Conservation (phyloP, 2,797 vertebrate genomes). For the Neosilurus mollespiculum region DNA sequence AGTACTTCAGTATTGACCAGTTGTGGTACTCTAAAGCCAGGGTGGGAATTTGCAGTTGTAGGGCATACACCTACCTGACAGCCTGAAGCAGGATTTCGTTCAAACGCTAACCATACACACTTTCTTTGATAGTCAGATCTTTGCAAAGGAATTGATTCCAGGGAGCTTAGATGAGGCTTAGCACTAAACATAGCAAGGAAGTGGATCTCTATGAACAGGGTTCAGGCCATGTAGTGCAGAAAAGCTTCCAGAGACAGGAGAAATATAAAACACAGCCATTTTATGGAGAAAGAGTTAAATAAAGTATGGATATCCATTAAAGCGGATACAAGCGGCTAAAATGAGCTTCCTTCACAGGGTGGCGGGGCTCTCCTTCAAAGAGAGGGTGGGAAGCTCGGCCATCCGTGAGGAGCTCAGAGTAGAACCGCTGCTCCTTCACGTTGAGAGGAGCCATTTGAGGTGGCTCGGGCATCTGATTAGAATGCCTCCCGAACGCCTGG, state of each 20-base stretch:
- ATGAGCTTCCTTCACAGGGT: no score
- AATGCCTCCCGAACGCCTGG: no score
- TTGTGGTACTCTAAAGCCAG: neutral
- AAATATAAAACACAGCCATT: neutral
- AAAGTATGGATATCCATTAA: neutral
- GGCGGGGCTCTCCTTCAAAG: no score
- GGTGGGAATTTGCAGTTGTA: neutral
- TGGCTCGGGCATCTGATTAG: no score
- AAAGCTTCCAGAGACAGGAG: neutral
- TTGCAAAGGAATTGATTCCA: neutral
- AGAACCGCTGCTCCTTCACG: no score
- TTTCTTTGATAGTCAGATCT: conserved; percentile 14
- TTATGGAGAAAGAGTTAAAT: neutral
- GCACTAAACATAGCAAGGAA: neutral
- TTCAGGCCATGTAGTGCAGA: neutral
- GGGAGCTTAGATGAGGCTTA: conserved; percentile 24
- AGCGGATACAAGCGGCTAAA: no score
- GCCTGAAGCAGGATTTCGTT: neutral
- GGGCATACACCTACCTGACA: neutral
- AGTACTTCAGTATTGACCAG: neutral
- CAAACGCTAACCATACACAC: neutral
- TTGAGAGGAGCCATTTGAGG: no score
- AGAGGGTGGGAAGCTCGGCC: no score
- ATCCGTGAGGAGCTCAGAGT: no score
- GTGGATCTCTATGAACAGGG: neutral